These are phyloP conservation scores for Zoanthus sansibaricus DNA, from an alignment of 92 coral and sea anemone species.

Conservation along the genomic window DNA sequence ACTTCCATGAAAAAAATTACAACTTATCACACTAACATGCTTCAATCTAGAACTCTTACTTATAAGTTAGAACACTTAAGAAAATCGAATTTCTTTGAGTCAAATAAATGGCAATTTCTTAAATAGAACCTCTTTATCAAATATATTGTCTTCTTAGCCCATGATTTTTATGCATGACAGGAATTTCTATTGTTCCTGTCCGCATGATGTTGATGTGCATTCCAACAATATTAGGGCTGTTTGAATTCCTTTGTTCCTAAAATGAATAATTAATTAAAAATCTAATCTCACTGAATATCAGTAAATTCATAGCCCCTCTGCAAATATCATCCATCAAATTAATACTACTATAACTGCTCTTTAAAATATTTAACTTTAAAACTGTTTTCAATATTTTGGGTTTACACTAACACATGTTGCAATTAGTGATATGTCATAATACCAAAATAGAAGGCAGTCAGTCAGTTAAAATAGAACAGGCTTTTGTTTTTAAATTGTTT, in stretches of 20 bases:
- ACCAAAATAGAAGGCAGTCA: too few species aligned
- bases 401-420: background rate
- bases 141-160: background rate
- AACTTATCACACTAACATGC: background rate
- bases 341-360: background rate
- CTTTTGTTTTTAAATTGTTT: background rate
- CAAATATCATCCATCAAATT: slow-evolving; percentile 7
- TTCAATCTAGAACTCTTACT: background rate
- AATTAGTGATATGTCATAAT: background rate
- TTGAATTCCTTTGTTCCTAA: background rate
- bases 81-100: background rate
- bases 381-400: background rate
- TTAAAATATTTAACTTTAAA: background rate
- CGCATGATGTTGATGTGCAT: background rate
- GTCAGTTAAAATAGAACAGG: too few species aligned
- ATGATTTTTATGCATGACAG: background rate
- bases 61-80: slow-evolving; percentile 3
- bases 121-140: slow-evolving; percentile 19
- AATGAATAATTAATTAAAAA: background rate
- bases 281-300: slow-evolving; percentile 12
- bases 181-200: background rate
- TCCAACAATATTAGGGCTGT: background rate
- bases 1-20: background rate
- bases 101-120: slow-evolving; percentile 7
- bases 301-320: background rate